Conservation (phyloP, 2,888 invertebrate species). For the Scaptodrosophila latifasciaeformis region DNA sequence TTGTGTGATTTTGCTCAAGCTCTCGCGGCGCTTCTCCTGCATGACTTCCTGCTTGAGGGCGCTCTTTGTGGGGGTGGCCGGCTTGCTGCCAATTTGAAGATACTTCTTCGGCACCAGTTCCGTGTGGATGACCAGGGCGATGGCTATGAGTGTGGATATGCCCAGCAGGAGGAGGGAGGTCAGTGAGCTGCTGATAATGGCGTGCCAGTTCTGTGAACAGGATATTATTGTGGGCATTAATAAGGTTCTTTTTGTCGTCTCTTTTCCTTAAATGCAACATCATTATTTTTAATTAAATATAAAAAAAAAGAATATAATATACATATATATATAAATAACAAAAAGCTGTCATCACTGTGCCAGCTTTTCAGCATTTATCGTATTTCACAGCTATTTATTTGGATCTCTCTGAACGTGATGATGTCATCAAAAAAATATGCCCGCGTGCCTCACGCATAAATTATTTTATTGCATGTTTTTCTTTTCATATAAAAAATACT, state of each 20-base stretch:
- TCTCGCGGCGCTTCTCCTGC: conserved; percentile 44
- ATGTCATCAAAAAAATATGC: conserved; percentile 42
- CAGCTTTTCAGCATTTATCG: background rate
- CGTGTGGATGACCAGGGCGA: conserved; percentile 73
- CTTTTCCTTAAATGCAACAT: conserved; percentile 36
- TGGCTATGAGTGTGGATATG: conserved; percentile 78
- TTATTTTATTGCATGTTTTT: conserved; percentile 39
- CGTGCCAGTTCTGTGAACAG: conserved; percentile 77
- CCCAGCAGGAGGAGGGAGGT: conserved; percentile 80
- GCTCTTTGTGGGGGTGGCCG: conserved; percentile 41
- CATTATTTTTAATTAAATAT: conserved; percentile 66
- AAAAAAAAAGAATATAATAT: background rate
- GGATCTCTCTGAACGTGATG: conserved; percentile 35
- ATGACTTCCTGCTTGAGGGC: conserved; percentile 7
- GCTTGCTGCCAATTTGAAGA: conserved; percentile 52
- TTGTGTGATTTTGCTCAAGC: conserved; percentile 60
- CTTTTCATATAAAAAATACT: too few relatives aligned
- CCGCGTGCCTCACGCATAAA: conserved; percentile 39
- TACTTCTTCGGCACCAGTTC: conserved; percentile 73
- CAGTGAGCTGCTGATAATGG: conserved; percentile 79
- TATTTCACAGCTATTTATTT: conserved; percentile 40
- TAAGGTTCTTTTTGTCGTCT: conserved; percentile 39
- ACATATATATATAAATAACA: too few relatives aligned
- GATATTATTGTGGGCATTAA: conserved; percentile 49
- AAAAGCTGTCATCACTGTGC: conserved; percentile 48